Evolutionary conservation across 2,113 vertebrate genomes (phyloP).

Genomic region (Pedetes capensis): DNA sequence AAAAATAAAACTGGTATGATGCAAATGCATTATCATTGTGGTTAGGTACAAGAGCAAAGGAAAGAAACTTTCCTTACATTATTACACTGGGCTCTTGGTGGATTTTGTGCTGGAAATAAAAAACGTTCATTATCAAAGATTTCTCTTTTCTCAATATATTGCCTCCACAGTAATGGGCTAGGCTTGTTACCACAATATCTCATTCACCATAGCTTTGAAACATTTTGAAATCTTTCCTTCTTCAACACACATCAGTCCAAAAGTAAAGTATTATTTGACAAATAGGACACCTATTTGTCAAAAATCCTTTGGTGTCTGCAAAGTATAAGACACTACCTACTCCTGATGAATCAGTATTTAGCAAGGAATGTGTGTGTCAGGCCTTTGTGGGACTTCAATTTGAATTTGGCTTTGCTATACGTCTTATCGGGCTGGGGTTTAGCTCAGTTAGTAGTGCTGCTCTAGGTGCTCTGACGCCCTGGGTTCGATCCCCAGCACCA

Average conservation of each 20-base stretch:
- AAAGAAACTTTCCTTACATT: not conserved
- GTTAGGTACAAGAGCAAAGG: not conserved
- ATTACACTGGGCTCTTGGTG: not conserved
- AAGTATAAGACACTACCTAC: not conserved
- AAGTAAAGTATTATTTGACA: not conserved
- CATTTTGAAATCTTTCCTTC: not conserved
- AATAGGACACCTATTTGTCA: not conserved
- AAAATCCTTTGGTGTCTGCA: not conserved
- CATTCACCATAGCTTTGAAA: slow-evolving; percentile 6
- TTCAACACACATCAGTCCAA: not conserved
- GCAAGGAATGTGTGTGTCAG: not conserved
- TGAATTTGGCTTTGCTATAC: not conserved
- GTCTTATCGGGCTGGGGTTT: too few species aligned
- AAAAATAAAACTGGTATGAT: not conserved
- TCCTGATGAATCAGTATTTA: not conserved
- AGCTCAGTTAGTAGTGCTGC: too few species aligned
- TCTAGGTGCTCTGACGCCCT: too few species aligned
- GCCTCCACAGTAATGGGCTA: not conserved
- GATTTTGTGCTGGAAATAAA: not conserved
- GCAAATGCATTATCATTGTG: not conserved
- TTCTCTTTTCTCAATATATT: not conserved
- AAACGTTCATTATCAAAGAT: not conserved
- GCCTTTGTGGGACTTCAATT: not conserved
- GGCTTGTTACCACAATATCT: not conserved
- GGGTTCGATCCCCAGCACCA: too few species aligned